Percentiles rank a stretch among this genome's conserved stretches.
phyloP scores from a whole-genome alignment of 2,113 vertebrate genomes.

The Aleadryas rufinucha region DNA sequence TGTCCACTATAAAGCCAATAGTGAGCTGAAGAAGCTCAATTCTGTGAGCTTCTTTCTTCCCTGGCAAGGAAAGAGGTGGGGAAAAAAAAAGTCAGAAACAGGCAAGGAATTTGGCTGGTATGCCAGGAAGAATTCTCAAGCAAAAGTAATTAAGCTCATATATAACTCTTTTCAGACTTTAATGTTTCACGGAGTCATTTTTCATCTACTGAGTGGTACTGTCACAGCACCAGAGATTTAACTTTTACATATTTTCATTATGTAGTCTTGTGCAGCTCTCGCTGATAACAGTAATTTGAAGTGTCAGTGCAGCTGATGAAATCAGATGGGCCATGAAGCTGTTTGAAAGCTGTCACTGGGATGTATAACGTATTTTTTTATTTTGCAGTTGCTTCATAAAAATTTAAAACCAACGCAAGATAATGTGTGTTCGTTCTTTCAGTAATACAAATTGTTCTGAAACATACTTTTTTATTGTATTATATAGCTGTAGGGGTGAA shows the following conservation, averaged over 20 bases:
- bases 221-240: neutral
- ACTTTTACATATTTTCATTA: slow-evolving; percentile 37
- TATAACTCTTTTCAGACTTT: neutral
- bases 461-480: neutral
- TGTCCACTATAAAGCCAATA: neutral
- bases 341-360: slow-evolving; percentile 31
- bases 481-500: neutral
- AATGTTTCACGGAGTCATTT: neutral
- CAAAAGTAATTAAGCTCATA: slow-evolving; percentile 2
- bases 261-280: slow-evolving; percentile 4
- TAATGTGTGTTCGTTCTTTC: neutral
- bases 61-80: neutral
- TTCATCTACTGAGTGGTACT: slow-evolving; percentile 1
- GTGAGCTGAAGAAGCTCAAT: too few relatives aligned
- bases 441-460: neutral
- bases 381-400: neutral
- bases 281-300: slow-evolving; percentile 21
- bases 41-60: neutral
- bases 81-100: neutral
- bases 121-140: neutral
- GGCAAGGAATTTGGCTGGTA: neutral
- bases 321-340: slow-evolving; percentile 43
- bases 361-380: neutral
- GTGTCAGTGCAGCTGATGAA: slow-evolving; percentile 36
- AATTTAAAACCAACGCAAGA: neutral